phyloP scores from a whole-genome alignment of 2,797 vertebrate genomes.

The Microtus californicus region DNA sequence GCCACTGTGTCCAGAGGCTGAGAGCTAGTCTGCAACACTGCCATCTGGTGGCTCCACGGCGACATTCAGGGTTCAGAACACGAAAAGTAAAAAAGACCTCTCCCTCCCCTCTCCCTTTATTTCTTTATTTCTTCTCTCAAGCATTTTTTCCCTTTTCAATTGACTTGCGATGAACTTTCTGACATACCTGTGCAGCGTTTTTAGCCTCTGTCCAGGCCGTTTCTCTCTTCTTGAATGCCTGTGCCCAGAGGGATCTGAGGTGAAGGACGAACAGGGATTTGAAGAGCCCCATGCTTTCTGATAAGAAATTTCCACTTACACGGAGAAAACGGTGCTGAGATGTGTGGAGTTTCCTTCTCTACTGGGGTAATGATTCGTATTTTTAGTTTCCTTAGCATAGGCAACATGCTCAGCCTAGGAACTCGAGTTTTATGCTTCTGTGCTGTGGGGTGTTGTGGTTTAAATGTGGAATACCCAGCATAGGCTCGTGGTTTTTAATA shows the following conservation, averaged over 20 bases:
- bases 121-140: neutral
- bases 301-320: neutral
- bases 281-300: conserved; percentile 36
- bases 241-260: neutral
- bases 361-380: neutral
- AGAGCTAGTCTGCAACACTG: conserved; percentile 48
- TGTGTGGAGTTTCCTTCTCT: neutral
- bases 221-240: conserved; percentile 17
- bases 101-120: neutral
- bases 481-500: neutral
- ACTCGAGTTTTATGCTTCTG: neutral
- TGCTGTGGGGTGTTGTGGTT: neutral
- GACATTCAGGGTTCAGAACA: neutral
- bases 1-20: neutral
- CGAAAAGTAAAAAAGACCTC: neutral
- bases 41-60: conserved; percentile 76
- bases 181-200: neutral
- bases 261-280: conserved; percentile 11
- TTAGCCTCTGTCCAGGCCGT: neutral
- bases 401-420: neutral
- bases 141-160: neutral
- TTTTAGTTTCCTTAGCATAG: neutral
- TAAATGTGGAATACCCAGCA: neutral
- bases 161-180: conserved; percentile 24
- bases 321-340: conserved; percentile 11